phyloP scores from a whole-genome alignment of 2,888 invertebrate species.

The Sylvicola fuscatus region DNA sequence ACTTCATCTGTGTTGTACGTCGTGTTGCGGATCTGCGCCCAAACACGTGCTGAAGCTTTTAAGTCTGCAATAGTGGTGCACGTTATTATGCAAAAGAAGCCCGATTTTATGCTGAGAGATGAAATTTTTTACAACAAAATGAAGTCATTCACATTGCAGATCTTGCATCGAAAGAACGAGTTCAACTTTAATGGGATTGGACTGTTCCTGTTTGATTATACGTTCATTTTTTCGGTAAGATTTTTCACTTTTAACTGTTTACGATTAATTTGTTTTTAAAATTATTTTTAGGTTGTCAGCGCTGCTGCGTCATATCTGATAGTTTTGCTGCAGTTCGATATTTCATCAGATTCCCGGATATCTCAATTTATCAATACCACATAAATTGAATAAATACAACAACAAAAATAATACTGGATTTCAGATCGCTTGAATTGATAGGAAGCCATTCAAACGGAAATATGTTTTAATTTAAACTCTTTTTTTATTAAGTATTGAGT shows the following conservation, averaged over 20 bases:
- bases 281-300: constrained; percentile 18
- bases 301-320: constrained; percentile 25
- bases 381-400: no score
- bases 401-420: no score
- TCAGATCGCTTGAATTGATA: no score
- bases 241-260: background rate
- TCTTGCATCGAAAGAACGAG: constrained; percentile 23
- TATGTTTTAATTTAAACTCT: no score
- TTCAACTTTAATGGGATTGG: constrained; percentile 25
- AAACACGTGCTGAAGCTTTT: constrained; percentile 9
- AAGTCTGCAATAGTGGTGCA: constrained; percentile 24
- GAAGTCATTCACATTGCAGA: constrained; percentile 25
- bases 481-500: no score
- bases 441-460: no score
- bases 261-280: background rate
- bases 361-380: no score
- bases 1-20: constrained; percentile 16
- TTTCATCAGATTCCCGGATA: constrained; percentile 6
- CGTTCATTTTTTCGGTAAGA: constrained; percentile 25
- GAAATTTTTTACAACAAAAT: constrained; percentile 25
- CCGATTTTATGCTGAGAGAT: constrained; percentile 23
- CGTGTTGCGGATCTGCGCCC: constrained; percentile 12
- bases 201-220: constrained; percentile 22
- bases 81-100: constrained; percentile 26
- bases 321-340: constrained; percentile 25